Evolutionary conservation across 2,113 vertebrate genomes (phyloP).

Genomic region (Gavialis gangeticus): DNA sequence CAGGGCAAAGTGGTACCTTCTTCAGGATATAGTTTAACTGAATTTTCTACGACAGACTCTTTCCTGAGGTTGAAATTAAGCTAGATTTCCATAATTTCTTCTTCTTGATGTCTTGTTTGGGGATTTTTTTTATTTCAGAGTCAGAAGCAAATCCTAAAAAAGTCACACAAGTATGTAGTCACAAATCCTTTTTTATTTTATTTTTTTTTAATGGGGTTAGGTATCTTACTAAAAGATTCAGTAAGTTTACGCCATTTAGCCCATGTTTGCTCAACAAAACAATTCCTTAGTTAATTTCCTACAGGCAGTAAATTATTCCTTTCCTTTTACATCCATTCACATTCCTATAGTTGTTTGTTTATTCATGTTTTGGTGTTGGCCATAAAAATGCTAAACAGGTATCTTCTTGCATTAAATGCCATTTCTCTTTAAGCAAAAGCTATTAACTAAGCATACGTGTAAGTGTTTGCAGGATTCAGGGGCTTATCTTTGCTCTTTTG

Average conservation of each 20-base stretch:
- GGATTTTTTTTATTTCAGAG: not conserved
- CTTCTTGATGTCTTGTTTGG: not conserved
- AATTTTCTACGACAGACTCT: too few species aligned
- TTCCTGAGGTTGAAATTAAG: too few species aligned
- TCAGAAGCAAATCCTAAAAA: not conserved
- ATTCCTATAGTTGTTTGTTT: not conserved
- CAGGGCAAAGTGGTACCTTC: too few species aligned
- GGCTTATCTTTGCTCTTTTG: not conserved
- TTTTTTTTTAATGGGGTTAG: not conserved
- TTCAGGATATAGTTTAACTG: too few species aligned
- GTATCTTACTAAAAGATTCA: not conserved
- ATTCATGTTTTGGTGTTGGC: not conserved
- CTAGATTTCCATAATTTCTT: not conserved
- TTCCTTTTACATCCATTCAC: not conserved
- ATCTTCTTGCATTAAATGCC: not conserved
- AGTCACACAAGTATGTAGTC: not conserved
- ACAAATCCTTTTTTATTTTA: not conserved
- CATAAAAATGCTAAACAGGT: not conserved
- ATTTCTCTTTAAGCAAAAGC: not conserved
- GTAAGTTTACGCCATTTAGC: not conserved
- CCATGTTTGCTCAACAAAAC: not conserved
- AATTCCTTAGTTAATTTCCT: not conserved
- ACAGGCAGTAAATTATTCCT: accelerated
- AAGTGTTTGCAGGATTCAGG: not conserved
- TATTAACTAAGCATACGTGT: not conserved